These are phyloP conservation scores for Pararge aegeria DNA, from an alignment of 1,140 invertebrate species.

Conservation along the genomic window DNA sequence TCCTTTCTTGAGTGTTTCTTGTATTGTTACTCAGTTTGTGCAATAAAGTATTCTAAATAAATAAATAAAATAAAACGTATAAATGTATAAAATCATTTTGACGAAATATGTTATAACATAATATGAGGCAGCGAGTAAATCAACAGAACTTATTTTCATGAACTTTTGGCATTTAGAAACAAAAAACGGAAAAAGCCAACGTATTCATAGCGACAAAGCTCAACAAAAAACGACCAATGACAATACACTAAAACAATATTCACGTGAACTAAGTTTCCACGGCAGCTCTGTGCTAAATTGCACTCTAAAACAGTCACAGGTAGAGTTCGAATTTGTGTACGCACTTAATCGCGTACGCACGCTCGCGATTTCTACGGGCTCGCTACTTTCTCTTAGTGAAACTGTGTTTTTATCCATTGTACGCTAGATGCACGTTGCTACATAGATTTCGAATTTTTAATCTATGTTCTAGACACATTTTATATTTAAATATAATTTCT, in stretches of 20 bases:
- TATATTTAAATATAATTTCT: too few relatives aligned
- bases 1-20: too few relatives aligned
- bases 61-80: too few relatives aligned
- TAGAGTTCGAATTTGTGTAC: slow-evolving; percentile 9
- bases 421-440: slow-evolving; percentile 19
- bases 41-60: too few relatives aligned
- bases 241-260: slow-evolving; percentile 13
- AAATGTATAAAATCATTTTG: too few relatives aligned
- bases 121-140: too few relatives aligned
- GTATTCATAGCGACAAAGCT: not conserved
- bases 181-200: not conserved
- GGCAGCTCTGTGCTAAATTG: not conserved
- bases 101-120: too few relatives aligned
- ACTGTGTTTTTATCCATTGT: slow-evolving; percentile 70
- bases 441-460: slow-evolving; percentile 48
- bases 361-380: slow-evolving; percentile 64
- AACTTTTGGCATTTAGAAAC: not conserved
- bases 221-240: not conserved
- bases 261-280: slow-evolving; percentile 1
- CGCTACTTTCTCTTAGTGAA: slow-evolving; percentile 71
- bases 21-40: too few relatives aligned
- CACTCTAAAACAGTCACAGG: not conserved
- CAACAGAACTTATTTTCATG: not conserved
- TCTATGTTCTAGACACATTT: not conserved
- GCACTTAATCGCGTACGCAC: slow-evolving; percentile 23